Base-by-base conservation (phyloP, 2,888 invertebrate species). In the Lumbricus terrestris region DNA sequence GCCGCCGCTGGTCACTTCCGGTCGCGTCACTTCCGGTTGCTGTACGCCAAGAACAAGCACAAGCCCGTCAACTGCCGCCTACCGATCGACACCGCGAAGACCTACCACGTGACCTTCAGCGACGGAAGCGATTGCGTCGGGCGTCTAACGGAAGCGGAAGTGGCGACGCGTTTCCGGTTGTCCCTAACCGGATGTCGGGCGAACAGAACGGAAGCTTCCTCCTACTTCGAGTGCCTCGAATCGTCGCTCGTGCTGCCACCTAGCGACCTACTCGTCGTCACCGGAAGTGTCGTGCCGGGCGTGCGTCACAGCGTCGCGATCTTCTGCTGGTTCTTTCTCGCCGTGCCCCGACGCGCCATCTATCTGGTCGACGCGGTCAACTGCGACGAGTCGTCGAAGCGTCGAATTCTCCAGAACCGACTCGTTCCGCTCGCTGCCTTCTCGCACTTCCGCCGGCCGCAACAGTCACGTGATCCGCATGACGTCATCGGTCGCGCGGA, bases 161-260 rank as follows among this genome's bases (percentile, higher is more conserved):
- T 89, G 15, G n/a, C 85, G 85, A 90, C 89, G 18, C 34, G 88
- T 8, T 88, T 91, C 29, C 37, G 47, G 16, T 16, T 91, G 35
- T 82, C 89, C 33, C 88, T 91, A 35, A 90, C 34, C 47, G 47
- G 89, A 40, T 91, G 89, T 82, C 38, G n/a, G 20, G 47, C 20
- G 35, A 69, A 42, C 83, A 90, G n/a, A 88, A 47, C 82, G n/a
- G 35, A 89, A 29, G 69, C 69, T 69, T 33, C 82, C 33, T 69
- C 29, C 33, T 69, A 18, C 42, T 91, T 89, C 90, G 90, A 38
- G 88, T 92, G 92, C 88, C 47, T 92, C 18, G 91, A 92, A n/a
- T 90, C 90, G 82, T 88, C 90, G 38, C 89, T 90, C 15, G 40
- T 90, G 37, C 69, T 89, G 33, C 89, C 91, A 33, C 54, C 89